Base-by-base conservation (phyloP, 2,888 invertebrate genomes). In the Alitta virens region DNA sequence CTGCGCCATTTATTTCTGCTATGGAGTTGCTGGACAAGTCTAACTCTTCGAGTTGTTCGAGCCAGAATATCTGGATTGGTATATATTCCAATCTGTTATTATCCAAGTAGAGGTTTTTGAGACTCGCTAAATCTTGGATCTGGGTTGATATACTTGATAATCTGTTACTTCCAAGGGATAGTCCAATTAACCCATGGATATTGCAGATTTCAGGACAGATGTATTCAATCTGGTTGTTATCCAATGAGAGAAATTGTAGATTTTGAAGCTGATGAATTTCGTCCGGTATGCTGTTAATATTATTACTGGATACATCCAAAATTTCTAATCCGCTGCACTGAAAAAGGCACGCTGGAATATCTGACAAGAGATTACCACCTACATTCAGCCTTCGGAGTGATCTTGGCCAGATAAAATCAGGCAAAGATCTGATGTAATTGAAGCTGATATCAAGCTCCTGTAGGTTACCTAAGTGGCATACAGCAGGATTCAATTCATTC, bases 31-130 rank as follows among this genome's bases (percentile, higher is more conserved):
- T 75, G 25, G 75, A 77, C 63, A 79, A 46, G 5, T 72, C 73
- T n/a, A 79, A 65, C 50, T 78, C 77, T 25, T 71, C 68, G 24
- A 79, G 65, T 18, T 65, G 69, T 33, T 64, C 56, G 33, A 55
- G 52, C 59, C 55, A 40, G 33, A 43, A 63, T 9, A 60, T 65
- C 67, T 79, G 77, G 23, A 77, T 70, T 16, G 79, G 78, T 21
- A 79, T 72, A 42, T 77, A 76, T 51, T 77, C 76, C 63, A 79
- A 77, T 56, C 76, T 74, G 59, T 79, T 79, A 63, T 79, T 75
- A 56, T 75, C 76, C 23, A 78, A 62, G 7, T 73, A 62, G 5
- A 79, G 70, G 40, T 78, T 73, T 49, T 75, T 70, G 7, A 79
- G 64, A 23, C 64, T 68, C 1, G 68, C 59, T 46, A 78, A 64